Base-by-base conservation (phyloP, 2,888 invertebrate species). In the Cerastis leucographa region DNA sequence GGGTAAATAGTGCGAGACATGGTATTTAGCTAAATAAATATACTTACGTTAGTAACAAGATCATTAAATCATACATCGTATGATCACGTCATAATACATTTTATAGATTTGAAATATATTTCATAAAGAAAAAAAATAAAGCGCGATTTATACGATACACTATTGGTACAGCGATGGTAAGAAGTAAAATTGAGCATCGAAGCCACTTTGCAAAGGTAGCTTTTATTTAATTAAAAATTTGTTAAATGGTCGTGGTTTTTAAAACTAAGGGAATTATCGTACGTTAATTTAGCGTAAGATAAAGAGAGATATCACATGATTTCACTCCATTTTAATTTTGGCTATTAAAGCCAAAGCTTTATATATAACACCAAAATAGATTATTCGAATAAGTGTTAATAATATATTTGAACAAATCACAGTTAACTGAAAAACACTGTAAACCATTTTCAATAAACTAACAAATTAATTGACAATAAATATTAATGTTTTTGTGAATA, bases 381-480 rank as follows among this genome's bases (percentile, higher is more conserved):
- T 74, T 40, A 0, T 75, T 75, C n/a, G 12, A 61, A 8, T 40
- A 29, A 25, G 22, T 29, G 42, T 51, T n/a, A n/a, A 40, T 25
- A 11, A 22, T 22, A 44, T 9, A 29, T 56, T 29, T 25, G 4
- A 29, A 29, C 17, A 61, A 61, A 61, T 61, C 29, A 61, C 61
- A 35, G 9, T 25, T 64, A 42, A 42, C 40, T 29, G 3, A 42
- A 35, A 29, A 51, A 69, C 85, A 78, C 79, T 85, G 49, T 78
- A 76, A 77, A 85, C 89, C 88, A 88, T 80, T 89, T 89, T 81
- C 72, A 66, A 86, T 61, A 65, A 51, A 59, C 74, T 83, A 78
- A 77, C 70, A 72, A 88, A 85, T 88, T 89, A 88, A 85, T 88
- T 89, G 93, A 92, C 93, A 93, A 93, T 92, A 92, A 92, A 74